phyloP scores from a whole-genome alignment of 2,113 vertebrate species.

The Capra hircus region DNA sequence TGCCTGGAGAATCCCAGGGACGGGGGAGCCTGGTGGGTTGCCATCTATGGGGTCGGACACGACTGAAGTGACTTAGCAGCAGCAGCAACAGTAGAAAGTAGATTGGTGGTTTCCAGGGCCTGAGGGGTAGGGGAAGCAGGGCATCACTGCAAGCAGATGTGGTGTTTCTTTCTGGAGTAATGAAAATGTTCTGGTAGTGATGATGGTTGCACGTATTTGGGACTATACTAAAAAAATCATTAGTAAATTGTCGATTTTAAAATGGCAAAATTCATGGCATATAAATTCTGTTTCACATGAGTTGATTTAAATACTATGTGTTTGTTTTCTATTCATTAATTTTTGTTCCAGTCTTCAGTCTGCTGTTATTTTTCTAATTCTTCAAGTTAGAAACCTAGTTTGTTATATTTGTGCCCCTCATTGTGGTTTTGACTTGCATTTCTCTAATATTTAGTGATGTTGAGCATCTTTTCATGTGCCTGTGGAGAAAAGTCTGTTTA shows the following conservation, averaged over 20 bases:
- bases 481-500: neutral
- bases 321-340: neutral
- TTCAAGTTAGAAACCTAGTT: neutral
- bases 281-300: neutral
- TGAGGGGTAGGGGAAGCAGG: neutral
- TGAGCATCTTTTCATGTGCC: neutral
- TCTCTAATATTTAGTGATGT: neutral
- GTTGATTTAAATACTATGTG: neutral
- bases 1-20: too few relatives aligned
- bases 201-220: neutral
- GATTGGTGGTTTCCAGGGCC: neutral
- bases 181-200: neutral
- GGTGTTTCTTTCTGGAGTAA: neutral
- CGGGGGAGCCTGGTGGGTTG: accelerated
- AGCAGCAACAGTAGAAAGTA: neutral
- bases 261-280: neutral
- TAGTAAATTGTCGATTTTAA: neutral
- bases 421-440: neutral
- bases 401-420: neutral
- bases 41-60: too few relatives aligned
- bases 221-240: neutral
- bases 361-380: neutral
- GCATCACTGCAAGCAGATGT: neutral
- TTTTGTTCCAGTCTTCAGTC: neutral
- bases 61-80: too few relatives aligned